Evolutionary conservation across 2,888 invertebrate genomes (phyloP).

Genomic region (Corbicula japonica): DNA sequence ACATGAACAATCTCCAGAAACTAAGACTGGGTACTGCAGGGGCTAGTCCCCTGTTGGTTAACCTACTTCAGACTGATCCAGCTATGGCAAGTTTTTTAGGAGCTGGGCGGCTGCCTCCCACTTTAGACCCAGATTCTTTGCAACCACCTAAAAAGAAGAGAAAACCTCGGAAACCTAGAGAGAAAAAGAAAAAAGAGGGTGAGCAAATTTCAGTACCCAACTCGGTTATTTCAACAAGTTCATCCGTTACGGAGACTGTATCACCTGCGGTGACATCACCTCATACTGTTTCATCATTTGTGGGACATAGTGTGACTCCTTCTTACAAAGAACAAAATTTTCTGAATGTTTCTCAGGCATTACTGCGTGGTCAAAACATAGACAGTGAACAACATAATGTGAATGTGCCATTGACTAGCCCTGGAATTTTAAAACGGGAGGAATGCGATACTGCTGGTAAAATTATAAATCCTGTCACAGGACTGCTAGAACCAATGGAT

Average conservation of each 20-base stretch:
- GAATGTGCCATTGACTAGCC: slow-evolving; percentile 62
- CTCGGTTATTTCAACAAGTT: slow-evolving; percentile 59
- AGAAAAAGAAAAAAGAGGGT: slow-evolving; percentile 66
- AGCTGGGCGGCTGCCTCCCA: slow-evolving; percentile 74
- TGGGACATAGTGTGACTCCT: slow-evolving; percentile 40
- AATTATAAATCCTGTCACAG: slow-evolving; percentile 83
- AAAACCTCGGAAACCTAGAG: slow-evolving; percentile 75
- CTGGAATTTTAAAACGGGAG: slow-evolving; percentile 35
- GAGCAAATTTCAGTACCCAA: slow-evolving; percentile 62
- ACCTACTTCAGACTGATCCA: slow-evolving; percentile 94
- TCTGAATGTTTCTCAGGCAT: slow-evolving; percentile 60
- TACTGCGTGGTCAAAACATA: slow-evolving; percentile 59
- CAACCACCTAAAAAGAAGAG: slow-evolving; percentile 77
- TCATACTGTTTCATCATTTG: slow-evolving; percentile 32
- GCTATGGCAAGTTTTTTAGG: slow-evolving; percentile 69
- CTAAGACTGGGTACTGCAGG: slow-evolving; percentile 86
- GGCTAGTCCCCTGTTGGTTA: slow-evolving; percentile 95
- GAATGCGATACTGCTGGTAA: slow-evolving; percentile 76
- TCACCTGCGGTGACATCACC: slow-evolving; percentile 21
- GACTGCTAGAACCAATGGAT: slow-evolving; percentile 81
- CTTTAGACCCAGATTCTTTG: slow-evolving; percentile 61
- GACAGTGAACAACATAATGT: slow-evolving; percentile 55
- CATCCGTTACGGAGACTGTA: slow-evolving; percentile 30
- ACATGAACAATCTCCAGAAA: slow-evolving; percentile 78
- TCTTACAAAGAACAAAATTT: slow-evolving; percentile 49